These are phyloP conservation scores for Coremacera marginata DNA, from an alignment of 2,888 invertebrate genomes.

Conservation along the genomic window DNA sequence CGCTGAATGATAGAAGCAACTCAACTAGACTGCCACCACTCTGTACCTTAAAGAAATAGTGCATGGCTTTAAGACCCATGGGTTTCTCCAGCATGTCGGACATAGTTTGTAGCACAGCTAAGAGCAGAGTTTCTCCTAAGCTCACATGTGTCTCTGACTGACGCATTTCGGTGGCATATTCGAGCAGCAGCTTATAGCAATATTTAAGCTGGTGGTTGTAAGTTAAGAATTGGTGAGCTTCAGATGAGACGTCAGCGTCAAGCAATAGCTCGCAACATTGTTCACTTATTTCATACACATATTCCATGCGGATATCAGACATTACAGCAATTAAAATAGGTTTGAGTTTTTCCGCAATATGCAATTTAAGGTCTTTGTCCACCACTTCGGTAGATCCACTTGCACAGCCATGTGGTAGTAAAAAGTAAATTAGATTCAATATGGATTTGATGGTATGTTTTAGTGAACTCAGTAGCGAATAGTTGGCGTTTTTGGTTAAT, in stretches of 20 bases:
- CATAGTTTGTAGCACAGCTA: constrained; percentile 78
- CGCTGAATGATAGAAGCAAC: constrained; percentile 84
- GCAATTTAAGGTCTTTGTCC: constrained; percentile 39
- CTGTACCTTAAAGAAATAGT: constrained; percentile 80
- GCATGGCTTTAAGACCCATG: constrained; percentile 84
- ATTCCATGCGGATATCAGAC: constrained; percentile 82
- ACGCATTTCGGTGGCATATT: constrained; percentile 70
- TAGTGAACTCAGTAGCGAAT: constrained; percentile 64
- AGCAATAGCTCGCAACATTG: constrained; percentile 73
- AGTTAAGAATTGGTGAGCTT: constrained; percentile 76
- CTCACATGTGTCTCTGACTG: constrained; percentile 49
- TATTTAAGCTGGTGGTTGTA: constrained; percentile 76
- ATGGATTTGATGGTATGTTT: constrained; percentile 67
- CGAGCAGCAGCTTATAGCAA: constrained; percentile 78
- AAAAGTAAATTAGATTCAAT: constrained; percentile 62
- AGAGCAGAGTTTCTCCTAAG: constrained; percentile 62
- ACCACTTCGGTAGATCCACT: not conserved
- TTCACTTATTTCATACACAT: constrained; percentile 74
- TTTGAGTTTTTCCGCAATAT: constrained; percentile 61
- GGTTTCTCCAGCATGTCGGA: constrained; percentile 87
- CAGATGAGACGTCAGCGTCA: constrained; percentile 66
- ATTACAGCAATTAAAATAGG: constrained; percentile 74
- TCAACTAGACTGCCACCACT: constrained; percentile 80
- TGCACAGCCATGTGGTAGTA: constrained; percentile 57
- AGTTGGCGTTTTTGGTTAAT: constrained; percentile 59